Percentiles rank a stretch among this genome's conserved stretches.
phyloP scores from a whole-genome alignment of 1,140 invertebrate genomes.

The Nephotettix cincticeps region DNA sequence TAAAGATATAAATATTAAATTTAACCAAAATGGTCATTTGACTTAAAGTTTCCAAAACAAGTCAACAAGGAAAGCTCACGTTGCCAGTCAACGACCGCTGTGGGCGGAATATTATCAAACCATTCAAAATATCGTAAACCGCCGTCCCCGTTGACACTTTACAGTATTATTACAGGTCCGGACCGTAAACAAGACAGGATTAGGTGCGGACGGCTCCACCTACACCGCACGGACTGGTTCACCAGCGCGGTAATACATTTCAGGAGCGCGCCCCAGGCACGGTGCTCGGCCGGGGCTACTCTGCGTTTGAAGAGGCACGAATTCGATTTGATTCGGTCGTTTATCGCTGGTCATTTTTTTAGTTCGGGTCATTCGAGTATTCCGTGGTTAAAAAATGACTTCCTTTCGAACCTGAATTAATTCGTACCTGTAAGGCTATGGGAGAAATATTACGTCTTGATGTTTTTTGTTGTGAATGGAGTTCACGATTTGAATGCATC shows the following conservation, averaged over 20 bases:
- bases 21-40: too few species aligned
- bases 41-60: too few species aligned
- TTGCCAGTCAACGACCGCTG: too few species aligned
- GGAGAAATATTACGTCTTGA: too few species aligned
- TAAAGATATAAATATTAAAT: too few species aligned
- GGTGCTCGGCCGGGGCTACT: neutral
- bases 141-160: neutral
- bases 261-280: neutral
- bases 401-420: too few species aligned
- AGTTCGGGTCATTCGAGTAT: too few species aligned
- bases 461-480: too few species aligned
- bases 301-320: neutral
- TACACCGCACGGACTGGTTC: neutral
- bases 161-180: constrained; percentile 4
- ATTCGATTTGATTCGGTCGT: constrained; percentile 7
- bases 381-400: too few species aligned
- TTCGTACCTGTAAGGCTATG: too few species aligned
- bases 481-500: too few species aligned
- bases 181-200: constrained; percentile 4
- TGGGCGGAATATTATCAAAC: neutral
- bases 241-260: constrained; percentile 7
- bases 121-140: neutral
- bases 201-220: neutral
- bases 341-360: neutral
- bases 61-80: too few species aligned